phyloP scores from a whole-genome alignment of 1,140 invertebrate genomes.

The Monochamus saltuarius region DNA sequence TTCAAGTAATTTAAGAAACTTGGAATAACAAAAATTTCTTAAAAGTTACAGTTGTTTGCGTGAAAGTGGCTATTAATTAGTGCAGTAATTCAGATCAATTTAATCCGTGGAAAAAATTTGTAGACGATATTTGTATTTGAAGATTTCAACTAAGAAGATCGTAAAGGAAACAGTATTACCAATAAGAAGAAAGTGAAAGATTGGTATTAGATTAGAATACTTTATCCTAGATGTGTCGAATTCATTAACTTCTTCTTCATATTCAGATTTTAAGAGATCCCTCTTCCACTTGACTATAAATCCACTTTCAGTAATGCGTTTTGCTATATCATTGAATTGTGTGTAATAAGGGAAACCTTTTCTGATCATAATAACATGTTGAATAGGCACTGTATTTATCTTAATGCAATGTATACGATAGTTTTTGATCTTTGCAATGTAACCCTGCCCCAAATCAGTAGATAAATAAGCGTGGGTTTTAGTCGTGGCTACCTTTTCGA shows the following conservation, averaged over 20 bases:
- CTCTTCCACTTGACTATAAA: slow-evolving; percentile 14
- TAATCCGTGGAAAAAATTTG: no score
- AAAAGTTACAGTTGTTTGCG: no score
- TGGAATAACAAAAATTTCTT: no score
- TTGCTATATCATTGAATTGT: neutral
- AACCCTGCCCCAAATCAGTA: slow-evolving; percentile 4
- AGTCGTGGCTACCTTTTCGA: neutral
- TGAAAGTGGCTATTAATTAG: no score
- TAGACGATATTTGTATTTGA: no score
- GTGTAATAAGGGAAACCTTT: slow-evolving; percentile 7
- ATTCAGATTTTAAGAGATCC: slow-evolving; percentile 6
- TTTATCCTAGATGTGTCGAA: neutral
- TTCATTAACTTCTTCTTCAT: neutral
- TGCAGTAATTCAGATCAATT: no score
- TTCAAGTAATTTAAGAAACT: no score
- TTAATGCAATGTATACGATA: slow-evolving; percentile 1
- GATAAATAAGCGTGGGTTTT: slow-evolving; percentile 5
- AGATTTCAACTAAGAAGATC: no score
- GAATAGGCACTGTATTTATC: slow-evolving; percentile 1
- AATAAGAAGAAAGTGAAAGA: slow-evolving; percentile 1
- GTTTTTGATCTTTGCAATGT: neutral
- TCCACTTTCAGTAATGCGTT: slow-evolving; percentile 3
- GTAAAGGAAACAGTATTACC: neutral
- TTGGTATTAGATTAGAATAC: neutral
- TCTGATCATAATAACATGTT: slow-evolving; percentile 7